Percentiles rank a stretch among this genome's conserved stretches.
Evolutionary conservation across 2,888 invertebrate species (phyloP).

Genomic region (Chymomyza caudatula): DNA sequence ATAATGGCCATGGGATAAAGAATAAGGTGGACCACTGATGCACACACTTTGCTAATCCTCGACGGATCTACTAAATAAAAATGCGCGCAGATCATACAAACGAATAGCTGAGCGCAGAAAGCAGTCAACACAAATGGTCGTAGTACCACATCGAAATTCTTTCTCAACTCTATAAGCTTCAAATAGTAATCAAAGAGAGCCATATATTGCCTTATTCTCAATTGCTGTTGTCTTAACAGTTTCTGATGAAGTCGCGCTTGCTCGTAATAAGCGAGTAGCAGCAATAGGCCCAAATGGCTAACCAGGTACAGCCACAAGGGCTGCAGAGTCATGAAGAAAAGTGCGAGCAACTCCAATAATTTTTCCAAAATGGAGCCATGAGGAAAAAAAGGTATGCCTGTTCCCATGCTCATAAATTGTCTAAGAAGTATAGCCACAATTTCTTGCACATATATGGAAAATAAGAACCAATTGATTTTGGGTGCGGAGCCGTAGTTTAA

Average conservation of each 20-base stretch:
- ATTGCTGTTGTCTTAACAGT: not conserved
- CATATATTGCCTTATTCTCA: not conserved
- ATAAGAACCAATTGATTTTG: constrained; percentile 34
- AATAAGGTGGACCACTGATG: fast-evolving
- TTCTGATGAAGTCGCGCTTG: not conserved
- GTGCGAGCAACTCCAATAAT: not conserved
- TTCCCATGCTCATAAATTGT: no score
- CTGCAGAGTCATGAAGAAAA: constrained; percentile 36
- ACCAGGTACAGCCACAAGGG: constrained; percentile 24
- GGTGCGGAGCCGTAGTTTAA: constrained; percentile 15
- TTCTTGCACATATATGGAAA: not conserved
- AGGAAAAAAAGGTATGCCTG: not conserved
- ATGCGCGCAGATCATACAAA: constrained; percentile 25
- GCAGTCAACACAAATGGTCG: constrained; percentile 36
- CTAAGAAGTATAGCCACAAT: not conserved
- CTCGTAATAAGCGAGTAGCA: constrained; percentile 33
- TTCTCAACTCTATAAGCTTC: constrained; percentile 27
- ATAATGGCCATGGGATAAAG: constrained; percentile 28
- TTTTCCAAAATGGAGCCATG: not conserved
- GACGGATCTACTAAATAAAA: constrained; percentile 14
- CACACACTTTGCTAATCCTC: not conserved
- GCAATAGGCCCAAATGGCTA: constrained; percentile 26
- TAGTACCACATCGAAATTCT: constrained; percentile 29
- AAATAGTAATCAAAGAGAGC: constrained; percentile 24
- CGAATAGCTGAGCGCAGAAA: not conserved